Base-by-base conservation (phyloP, 1,140 invertebrate species). In the Brachionus asplanchnoidis region DNA sequence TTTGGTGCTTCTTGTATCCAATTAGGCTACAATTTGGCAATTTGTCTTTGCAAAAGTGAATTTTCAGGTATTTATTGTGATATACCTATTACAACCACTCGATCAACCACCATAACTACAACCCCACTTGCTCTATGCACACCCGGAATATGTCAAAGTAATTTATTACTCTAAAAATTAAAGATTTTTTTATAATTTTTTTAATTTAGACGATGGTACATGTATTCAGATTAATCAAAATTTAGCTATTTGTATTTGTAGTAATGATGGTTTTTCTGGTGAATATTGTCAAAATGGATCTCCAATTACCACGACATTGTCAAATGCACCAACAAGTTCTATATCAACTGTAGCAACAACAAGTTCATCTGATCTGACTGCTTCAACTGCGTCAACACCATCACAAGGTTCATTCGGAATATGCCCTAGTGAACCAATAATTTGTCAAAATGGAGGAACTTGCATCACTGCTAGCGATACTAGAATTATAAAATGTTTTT, bases 1-100 rank as follows among this genome's bases (percentile, higher is more conserved):
- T 66, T 66, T 46, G 53, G 79, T 8, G 77, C 23, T 53, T 12
- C n/a, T 17, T 80, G 77, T 20, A 4, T 56, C 14, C 50, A 56
- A 56, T 56, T 65, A 32, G 77, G 77, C 50, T 56, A 26, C 77
- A 80, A 80, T 80, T 80, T 80, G 44, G 77, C 77, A 11, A 53
- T 50, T 20, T 80, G 77, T 40, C n/a, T 80, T 7, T 80, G 77
- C 53, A 8, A 17, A 17, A 28, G 17, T 60, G 46, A 11, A 28
- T 56, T 53, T 26, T 53, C 28, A 23, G 77, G 77, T 2, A 40
- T 73, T 23, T 73, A 42, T 40, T 73, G 68, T 73, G 68, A 73
- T 17, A 17, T 73, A 40, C 68, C 68, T 7, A 28, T 23, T 9
- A 73, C 28, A 20, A 73, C 68, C 6, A 73, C 68, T 17, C 14